Conservation (phyloP, 2,888 invertebrate species). For the Spilarctia lutea region DNA sequence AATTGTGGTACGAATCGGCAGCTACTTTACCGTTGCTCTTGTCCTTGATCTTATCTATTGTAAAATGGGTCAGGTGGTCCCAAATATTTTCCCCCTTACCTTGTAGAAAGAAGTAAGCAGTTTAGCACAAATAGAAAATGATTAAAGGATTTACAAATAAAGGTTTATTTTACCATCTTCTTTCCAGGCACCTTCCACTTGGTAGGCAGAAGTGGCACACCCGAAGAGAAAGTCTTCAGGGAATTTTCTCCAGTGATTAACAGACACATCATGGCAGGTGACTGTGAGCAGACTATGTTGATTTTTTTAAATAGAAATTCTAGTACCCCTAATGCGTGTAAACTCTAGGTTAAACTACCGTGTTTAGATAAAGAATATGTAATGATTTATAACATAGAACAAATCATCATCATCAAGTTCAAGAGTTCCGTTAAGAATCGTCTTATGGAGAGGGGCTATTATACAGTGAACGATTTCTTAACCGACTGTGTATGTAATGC, state of each 20-base stretch:
- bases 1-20: conserved; percentile 86
- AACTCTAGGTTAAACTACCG: too few species aligned
- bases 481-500: too few species aligned
- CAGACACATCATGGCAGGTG: neutral
- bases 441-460: too few species aligned
- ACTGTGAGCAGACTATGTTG: conserved; percentile 1
- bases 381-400: too few species aligned
- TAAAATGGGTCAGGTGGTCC: conserved; percentile 62
- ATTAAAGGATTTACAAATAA: neutral
- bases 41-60: conserved; percentile 54
- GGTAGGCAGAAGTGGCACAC: conserved; percentile 10
- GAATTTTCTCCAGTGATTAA: conserved; percentile 15
- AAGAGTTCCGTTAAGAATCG: too few species aligned
- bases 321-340: too few species aligned
- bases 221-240: conserved; percentile 18
- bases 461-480: too few species aligned
- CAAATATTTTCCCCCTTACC: conserved; percentile 66
- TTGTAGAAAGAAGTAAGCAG: conserved; percentile 18
- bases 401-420: too few species aligned
- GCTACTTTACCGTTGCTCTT: conserved; percentile 85
- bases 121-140: neutral
- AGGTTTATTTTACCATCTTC: conserved; percentile 8
- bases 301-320: neutral
- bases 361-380: too few species aligned
- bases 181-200: conserved; percentile 11